These are phyloP conservation scores for Drosophila subquinaria DNA, from an alignment of 2,888 invertebrate species.

Conservation along the genomic window DNA sequence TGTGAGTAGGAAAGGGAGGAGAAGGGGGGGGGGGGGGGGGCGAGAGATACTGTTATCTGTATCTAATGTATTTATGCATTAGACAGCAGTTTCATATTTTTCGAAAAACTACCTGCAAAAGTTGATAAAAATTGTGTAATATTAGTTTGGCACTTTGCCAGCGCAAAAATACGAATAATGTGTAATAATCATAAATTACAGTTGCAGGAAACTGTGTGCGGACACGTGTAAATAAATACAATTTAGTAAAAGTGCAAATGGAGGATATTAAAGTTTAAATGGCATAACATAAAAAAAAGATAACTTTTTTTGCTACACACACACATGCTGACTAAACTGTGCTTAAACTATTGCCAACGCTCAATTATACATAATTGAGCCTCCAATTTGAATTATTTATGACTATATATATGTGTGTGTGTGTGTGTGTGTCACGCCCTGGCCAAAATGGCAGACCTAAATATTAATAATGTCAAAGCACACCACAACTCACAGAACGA, in stretches of 20 bases:
- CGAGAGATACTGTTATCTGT: conserved; percentile 25
- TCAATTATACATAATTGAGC: conserved; percentile 67
- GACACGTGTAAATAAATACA: conserved; percentile 42
- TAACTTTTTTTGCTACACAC: neutral
- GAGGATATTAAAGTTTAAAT: conserved; percentile 58
- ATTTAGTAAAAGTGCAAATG: conserved; percentile 46
- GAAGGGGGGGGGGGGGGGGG: neutral
- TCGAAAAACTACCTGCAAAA: conserved; percentile 34
- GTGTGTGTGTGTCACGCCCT: conserved; percentile 28
- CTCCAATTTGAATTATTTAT: conserved; percentile 57
- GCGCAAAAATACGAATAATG: conserved; percentile 15
- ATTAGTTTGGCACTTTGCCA: conserved; percentile 66
- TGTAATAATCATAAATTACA: conserved; percentile 68
- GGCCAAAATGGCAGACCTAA: conserved; percentile 53
- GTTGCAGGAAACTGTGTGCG: conserved; percentile 49
- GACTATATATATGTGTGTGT: conserved; percentile 1
- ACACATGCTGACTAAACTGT: conserved; percentile 53
- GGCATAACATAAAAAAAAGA: conserved; percentile 28
- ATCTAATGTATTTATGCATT: conserved; percentile 63
- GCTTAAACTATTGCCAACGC: conserved; percentile 61
- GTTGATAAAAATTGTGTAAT: conserved; percentile 49
- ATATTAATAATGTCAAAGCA: conserved; percentile 62
- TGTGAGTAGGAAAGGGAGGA: neutral
- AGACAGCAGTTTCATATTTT: conserved; percentile 44
- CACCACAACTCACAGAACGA: conserved; percentile 8